phyloP scores from a whole-genome alignment of 2,888 invertebrate genomes.

The Ichneumoninae sp. region DNA sequence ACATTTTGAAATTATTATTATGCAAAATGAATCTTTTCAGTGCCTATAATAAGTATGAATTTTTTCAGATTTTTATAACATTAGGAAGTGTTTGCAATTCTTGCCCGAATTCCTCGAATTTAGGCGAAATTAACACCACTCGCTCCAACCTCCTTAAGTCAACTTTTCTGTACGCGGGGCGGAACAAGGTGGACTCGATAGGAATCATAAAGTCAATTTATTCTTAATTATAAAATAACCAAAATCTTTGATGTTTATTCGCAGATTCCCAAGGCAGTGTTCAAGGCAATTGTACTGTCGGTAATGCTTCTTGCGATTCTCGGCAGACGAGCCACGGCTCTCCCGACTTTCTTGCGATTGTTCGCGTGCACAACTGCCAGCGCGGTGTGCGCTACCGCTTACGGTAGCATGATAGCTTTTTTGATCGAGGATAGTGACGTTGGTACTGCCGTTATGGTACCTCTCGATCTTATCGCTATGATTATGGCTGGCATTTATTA shows the following conservation, averaged over 20 bases:
- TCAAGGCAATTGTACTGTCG: slow-evolving; percentile 70
- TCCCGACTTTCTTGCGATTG: slow-evolving; percentile 60
- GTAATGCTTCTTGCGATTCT: slow-evolving; percentile 66
- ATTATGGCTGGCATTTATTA: slow-evolving; percentile 85
- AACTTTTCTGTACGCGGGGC: too few relatives aligned
- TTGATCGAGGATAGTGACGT: slow-evolving; percentile 84
- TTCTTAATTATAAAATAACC: neutral
- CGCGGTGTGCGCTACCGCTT: slow-evolving; percentile 69
- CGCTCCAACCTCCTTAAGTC: too few relatives aligned
- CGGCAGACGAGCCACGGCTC: slow-evolving; percentile 37
- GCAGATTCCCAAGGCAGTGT: slow-evolving; percentile 70
- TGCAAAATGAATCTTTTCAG: too few relatives aligned
- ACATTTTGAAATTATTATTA: too few relatives aligned
- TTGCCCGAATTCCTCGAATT: too few relatives aligned
- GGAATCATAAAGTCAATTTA: neutral
- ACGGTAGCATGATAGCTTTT: slow-evolving; percentile 85
- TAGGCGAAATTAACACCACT: too few relatives aligned
- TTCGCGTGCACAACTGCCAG: slow-evolving; percentile 56
- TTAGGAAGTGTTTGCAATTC: too few relatives aligned
- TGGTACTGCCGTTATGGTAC: slow-evolving; percentile 85
- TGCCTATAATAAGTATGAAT: too few relatives aligned
- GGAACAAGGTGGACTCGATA: neutral
- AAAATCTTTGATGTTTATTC: slow-evolving; percentile 16
- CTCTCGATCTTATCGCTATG: slow-evolving; percentile 84
- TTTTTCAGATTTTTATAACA: too few relatives aligned